Percentiles rank a stretch among this genome's conserved stretches.
Evolutionary conservation across 2,113 vertebrate species (phyloP).

Genomic region (Piprites chloris): DNA sequence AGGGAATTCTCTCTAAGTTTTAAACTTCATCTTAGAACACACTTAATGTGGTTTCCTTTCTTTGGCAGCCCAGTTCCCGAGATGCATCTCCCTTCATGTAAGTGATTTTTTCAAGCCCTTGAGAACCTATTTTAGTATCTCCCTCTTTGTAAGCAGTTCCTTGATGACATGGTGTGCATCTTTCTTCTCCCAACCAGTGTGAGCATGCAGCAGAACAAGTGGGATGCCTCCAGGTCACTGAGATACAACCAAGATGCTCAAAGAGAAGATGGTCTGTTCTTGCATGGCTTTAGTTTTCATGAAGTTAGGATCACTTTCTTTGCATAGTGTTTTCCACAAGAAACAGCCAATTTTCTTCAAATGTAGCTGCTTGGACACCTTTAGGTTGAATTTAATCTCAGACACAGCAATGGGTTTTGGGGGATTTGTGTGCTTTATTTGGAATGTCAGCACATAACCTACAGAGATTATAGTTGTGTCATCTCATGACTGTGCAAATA

Average conservation of each 20-base stretch:
- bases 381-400: not conserved
- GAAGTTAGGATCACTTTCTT: not conserved
- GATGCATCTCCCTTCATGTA: conserved; percentile 91
- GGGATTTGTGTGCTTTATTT: not conserved
- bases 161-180: not conserved
- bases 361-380: not conserved
- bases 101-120: conserved; percentile 63
- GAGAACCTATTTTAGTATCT: not conserved
- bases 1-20: not conserved
- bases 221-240: conserved; percentile 91
- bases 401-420: not conserved
- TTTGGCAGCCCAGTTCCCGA: conserved; percentile 75
- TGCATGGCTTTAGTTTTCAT: not conserved
- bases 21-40: not conserved
- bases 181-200: conserved; percentile 75
- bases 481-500: not conserved
- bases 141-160: not conserved
- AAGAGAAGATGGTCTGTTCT: conserved; percentile 88
- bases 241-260: conserved; percentile 96
- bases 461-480: not conserved
- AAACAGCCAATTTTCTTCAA: not conserved
- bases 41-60: not conserved
- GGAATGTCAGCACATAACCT: not conserved
- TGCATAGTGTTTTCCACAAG: not conserved
- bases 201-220: conserved; percentile 92